Conservation (phyloP, 2,888 invertebrate genomes). For the Lasioglossum zephyrum region DNA sequence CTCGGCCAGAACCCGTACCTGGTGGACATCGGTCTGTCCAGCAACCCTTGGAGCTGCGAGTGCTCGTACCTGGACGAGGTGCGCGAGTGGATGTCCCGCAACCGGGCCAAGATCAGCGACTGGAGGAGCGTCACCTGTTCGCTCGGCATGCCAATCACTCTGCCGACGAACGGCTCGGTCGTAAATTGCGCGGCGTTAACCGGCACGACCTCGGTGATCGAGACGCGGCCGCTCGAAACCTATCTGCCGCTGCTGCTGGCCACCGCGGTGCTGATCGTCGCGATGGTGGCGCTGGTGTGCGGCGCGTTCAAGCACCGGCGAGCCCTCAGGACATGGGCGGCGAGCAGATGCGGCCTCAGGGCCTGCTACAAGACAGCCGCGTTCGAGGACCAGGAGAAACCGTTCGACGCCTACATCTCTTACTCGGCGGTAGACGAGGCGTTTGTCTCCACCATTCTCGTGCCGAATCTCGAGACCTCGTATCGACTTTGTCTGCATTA, state of each 20-base stretch:
- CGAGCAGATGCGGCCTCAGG: constrained; percentile 93
- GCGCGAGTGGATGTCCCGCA: constrained; percentile 91
- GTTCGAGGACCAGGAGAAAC: constrained; percentile 90
- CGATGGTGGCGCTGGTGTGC: constrained; percentile 91
- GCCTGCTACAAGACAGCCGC: constrained; percentile 95
- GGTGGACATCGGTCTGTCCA: constrained; percentile 93
- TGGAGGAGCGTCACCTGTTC: constrained; percentile 90
- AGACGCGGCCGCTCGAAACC: constrained; percentile 92
- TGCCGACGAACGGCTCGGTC: constrained; percentile 91
- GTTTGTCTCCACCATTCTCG: constrained; percentile 95
- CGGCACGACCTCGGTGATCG: constrained; percentile 90
- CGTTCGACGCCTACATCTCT: constrained; percentile 97
- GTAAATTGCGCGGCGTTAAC: constrained; percentile 91
- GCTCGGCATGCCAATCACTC: constrained; percentile 89
- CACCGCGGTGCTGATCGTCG: constrained; percentile 91
- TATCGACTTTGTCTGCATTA: constrained; percentile 96
- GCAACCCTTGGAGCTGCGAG: constrained; percentile 96
- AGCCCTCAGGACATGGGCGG: constrained; percentile 93
- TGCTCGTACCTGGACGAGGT: constrained; percentile 93
- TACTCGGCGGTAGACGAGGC: constrained; percentile 97
- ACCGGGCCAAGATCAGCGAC: constrained; percentile 92
- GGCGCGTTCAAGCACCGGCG: constrained; percentile 93
- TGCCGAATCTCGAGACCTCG: constrained; percentile 93
- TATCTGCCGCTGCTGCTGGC: constrained; percentile 92
- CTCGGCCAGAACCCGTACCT: constrained; percentile 93